phyloP scores from a whole-genome alignment of 2,888 invertebrate genomes.

The Rhimphoctona megacephalus region DNA sequence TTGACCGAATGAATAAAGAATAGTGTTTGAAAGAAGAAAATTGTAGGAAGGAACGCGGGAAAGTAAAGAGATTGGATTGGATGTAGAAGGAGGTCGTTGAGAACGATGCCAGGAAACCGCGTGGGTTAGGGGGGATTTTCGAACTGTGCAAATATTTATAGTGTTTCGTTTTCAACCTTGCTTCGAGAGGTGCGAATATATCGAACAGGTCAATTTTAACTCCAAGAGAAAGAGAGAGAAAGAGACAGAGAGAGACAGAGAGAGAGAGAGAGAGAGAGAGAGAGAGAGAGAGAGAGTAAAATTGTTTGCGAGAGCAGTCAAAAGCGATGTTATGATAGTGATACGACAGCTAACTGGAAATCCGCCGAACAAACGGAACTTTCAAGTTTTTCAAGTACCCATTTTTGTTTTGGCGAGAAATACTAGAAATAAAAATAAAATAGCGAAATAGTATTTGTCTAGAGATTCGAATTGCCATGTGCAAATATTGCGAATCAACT shows the following conservation, averaged over 20 bases:
- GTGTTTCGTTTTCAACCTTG: neutral
- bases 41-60: neutral
- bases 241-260: too few relatives aligned
- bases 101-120: neutral
- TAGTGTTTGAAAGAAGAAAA: constrained; percentile 1
- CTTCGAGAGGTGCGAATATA: neutral
- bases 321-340: neutral
- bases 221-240: neutral
- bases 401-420: neutral
- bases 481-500: neutral
- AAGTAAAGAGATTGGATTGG: constrained; percentile 16
- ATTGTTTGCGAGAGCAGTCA: neutral
- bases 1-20: constrained; percentile 17
- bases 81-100: neutral
- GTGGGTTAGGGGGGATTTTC: neutral
- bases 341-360: neutral
- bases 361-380: neutral
- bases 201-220: neutral
- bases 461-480: neutral
- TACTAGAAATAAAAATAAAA: neutral
- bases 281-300: neutral
- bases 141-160: constrained; percentile 4
- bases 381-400: neutral
- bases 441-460: neutral
- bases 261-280: neutral